Evolutionary conservation across 2,888 invertebrate genomes (phyloP), one percentile per base, ranked within the genome.

Genomic region (Rhamnusium bicolor): DNA sequence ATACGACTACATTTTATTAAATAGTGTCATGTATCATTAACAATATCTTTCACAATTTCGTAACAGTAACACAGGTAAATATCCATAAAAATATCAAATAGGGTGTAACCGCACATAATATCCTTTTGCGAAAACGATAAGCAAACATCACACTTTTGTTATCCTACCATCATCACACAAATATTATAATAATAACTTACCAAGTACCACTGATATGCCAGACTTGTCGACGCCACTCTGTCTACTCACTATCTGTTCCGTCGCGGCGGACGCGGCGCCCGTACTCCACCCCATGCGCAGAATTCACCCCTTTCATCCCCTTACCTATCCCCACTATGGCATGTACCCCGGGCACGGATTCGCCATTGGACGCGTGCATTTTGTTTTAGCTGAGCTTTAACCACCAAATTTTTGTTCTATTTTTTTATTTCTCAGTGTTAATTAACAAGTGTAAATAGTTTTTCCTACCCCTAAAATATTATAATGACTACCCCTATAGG

Each of bases 261-360:
- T 88, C 90, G 90, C 86, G 91, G 90, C 91, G 90, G 90, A 90
- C 90, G 90, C 90, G 92, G 92, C 92, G 91, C 91, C 90, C 89
- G 89, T 89, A 89, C 89, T 89, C 89, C 90, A 89, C 89, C 87
- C 89, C 86, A 87, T 88, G 89, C 88, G 88, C 87, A 86, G 86
- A 87, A 90, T 87, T 85, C 88, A 87, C 85, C 87, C 82, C 77
- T 80, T 85, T 79, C 82, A 81, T 79, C 84, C 85, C 85, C 85
- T 80, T 81, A 79, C 74, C 76, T 81, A 83, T 81, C 84, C 84
- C 82, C 77, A 69, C 69, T 66, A 49, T 56, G 79, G 80, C 81
- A 82, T 87, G 88, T 88, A 88, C 81, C 84, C 83, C 75, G 73
- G 80, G 81, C 78, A 79, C 81, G 51, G 73, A 71, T 75, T 76